Evolutionary conservation across 1,140 invertebrate species (phyloP).

Genomic region (Bombus ignitus): DNA sequence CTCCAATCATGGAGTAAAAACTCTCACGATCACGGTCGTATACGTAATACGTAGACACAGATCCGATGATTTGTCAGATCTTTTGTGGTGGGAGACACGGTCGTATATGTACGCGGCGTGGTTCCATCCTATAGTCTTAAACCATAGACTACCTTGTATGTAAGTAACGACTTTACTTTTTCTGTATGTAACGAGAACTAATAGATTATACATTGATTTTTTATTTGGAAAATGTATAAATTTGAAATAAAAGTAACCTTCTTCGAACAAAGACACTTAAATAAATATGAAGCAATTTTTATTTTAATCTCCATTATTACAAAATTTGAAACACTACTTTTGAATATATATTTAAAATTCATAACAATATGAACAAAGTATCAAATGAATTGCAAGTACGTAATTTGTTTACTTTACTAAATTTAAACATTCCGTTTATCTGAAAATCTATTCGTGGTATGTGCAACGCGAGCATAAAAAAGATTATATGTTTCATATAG

Average conservation of each 20-base stretch:
- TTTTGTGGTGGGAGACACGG: too few species aligned
- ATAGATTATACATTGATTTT: not conserved
- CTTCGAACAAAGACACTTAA: not conserved
- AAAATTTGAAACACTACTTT: constrained; percentile 11
- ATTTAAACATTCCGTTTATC: not conserved
- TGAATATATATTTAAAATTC: constrained; percentile 15
- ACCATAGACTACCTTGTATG: not conserved
- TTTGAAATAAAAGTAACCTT: not conserved
- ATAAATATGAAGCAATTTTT: not conserved
- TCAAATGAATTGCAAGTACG: constrained; percentile 8
- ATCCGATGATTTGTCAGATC: too few species aligned
- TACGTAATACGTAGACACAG: not conserved
- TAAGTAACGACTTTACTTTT: not conserved
- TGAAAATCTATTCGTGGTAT: not conserved
- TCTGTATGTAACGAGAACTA: not conserved
- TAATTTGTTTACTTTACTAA: constrained; percentile 1
- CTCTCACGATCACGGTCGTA: not conserved
- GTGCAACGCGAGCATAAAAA: not conserved
- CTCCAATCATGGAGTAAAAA: constrained; percentile 29
- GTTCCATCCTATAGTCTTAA: not conserved
- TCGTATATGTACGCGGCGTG: too few species aligned
- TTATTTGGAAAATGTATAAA: not conserved
- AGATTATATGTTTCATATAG: not conserved
- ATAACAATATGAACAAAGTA: constrained; percentile 19
- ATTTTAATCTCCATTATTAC: not conserved